Conservation (phyloP, 2,888 invertebrate species). For the Acleris literana region DNA sequence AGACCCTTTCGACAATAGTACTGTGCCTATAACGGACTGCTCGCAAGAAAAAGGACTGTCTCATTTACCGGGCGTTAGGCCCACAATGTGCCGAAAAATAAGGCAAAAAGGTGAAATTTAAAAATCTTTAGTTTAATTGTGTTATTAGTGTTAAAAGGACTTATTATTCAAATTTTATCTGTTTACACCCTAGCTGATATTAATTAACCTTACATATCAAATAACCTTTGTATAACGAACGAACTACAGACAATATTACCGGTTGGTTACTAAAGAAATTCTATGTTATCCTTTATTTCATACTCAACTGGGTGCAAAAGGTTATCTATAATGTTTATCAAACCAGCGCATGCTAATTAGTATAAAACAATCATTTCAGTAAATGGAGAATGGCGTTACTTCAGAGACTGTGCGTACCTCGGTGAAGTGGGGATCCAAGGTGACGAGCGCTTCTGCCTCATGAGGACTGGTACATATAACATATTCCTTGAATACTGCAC, state of each 20-base stretch:
- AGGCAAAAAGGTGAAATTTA: conserved; percentile 90
- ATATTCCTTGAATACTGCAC: conserved; percentile 97
- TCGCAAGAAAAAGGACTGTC: conserved; percentile 83
- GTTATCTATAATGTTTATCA: too few relatives aligned
- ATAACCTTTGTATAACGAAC: too few relatives aligned
- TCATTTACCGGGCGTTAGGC: conserved; percentile 87
- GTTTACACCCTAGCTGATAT: too few relatives aligned
- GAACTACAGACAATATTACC: too few relatives aligned
- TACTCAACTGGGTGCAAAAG: too few relatives aligned
- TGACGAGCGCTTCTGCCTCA: conserved; percentile 94
- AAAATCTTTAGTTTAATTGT: conserved; percentile 7
- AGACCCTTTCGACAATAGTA: conserved; percentile 95
- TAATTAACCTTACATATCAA: too few relatives aligned
- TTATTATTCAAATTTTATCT: too few relatives aligned
- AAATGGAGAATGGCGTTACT: conserved; percentile 94
- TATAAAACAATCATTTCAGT: conserved; percentile 78
- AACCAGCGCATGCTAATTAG: not conserved
- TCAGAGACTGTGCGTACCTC: conserved; percentile 93
- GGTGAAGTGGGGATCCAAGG: conserved; percentile 95
- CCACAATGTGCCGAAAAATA: conserved; percentile 96
- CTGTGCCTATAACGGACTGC: conserved; percentile 93
- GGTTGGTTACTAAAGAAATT: too few relatives aligned
- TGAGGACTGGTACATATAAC: conserved; percentile 95
- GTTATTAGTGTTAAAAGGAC: too few relatives aligned
- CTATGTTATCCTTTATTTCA: too few relatives aligned